These are phyloP conservation scores for Diabrotica balteata DNA, from an alignment of 2,888 invertebrate species.

Conservation along the genomic window DNA sequence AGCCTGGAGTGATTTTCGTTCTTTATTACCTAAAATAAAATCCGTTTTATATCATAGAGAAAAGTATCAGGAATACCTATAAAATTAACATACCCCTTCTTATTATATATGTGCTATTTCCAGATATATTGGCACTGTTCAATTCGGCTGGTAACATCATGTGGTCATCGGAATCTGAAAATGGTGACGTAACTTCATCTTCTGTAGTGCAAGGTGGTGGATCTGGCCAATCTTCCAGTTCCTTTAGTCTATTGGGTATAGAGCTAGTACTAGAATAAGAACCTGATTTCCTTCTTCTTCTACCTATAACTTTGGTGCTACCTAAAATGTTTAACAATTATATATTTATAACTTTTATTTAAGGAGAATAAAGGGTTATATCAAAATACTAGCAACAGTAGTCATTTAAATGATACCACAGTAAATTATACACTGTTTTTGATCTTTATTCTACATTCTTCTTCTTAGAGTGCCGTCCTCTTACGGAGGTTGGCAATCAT, in stretches of 20 bases:
- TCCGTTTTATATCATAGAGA: background rate
- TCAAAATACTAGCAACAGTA: too few species aligned
- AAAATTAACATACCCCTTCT: constrained; percentile 66
- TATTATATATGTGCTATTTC: constrained; percentile 82
- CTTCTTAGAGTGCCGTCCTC: too few species aligned
- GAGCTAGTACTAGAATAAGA: constrained; percentile 76
- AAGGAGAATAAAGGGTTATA: too few species aligned
- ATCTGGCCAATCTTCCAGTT: constrained; percentile 79
- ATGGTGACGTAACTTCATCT: constrained; percentile 73
- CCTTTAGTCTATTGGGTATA: constrained; percentile 71
- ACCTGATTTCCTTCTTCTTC: constrained; percentile 51
- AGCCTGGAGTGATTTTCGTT: constrained; percentile 71
- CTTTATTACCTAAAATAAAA: constrained; percentile 59
- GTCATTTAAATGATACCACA: too few species aligned
- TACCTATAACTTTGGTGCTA: constrained; percentile 56
- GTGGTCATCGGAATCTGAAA: constrained; percentile 68
- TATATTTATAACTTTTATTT: too few species aligned
- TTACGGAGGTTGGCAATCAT: too few species aligned
- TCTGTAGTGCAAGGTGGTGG: constrained; percentile 74
- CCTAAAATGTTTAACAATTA: constrained; percentile 32
- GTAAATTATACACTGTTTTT: too few species aligned
- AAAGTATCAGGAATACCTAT: background rate
- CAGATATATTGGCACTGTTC: constrained; percentile 62
- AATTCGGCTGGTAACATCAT: constrained; percentile 54
- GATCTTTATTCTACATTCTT: too few species aligned